A percentile compares a stretch with the other conserved stretches of the same genome.
These are phyloP conservation scores for Montipora sp. DNA, from an alignment of 64 coral and sea anemone species.

Conservation along the genomic window DNA sequence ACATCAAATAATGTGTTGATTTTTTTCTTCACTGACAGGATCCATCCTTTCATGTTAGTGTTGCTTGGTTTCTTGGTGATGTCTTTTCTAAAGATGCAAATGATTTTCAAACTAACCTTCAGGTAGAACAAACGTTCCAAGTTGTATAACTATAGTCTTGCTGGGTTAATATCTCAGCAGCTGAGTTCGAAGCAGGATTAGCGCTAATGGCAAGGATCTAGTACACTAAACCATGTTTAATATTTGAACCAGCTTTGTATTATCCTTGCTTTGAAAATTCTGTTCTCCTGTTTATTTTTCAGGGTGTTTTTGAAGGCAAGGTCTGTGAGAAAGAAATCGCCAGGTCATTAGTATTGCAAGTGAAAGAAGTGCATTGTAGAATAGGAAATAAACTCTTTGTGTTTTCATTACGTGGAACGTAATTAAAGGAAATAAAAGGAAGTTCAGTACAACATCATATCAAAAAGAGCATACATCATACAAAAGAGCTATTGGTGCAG, in stretches of 20 bases:
- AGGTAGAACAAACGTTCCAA: constrained; percentile 5
- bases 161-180: no score
- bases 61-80: constrained; percentile 69
- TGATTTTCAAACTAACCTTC: constrained; percentile 12
- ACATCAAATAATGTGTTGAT: no score
- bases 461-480: no score
- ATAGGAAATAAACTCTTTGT: constrained; percentile 67
- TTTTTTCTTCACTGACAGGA: background rate
- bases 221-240: background rate
- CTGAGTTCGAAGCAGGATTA: no score
- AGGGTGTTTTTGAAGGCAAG: constrained; percentile 31
- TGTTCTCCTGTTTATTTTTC: background rate
- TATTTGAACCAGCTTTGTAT: no score
- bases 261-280: no score
- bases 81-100: background rate
- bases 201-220: no score
- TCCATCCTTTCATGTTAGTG: constrained; percentile 69
- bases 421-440: no score
- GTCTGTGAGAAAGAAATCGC: constrained; percentile 31
- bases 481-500: no score
- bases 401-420: constrained; percentile 32
- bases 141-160: no score
- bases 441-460: no score
- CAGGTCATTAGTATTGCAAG: constrained; percentile 32
- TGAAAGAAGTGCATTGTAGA: constrained; percentile 53